These are phyloP conservation scores for Eulithis prunata DNA, from an alignment of 2,888 invertebrate genomes.

Conservation along the genomic window DNA sequence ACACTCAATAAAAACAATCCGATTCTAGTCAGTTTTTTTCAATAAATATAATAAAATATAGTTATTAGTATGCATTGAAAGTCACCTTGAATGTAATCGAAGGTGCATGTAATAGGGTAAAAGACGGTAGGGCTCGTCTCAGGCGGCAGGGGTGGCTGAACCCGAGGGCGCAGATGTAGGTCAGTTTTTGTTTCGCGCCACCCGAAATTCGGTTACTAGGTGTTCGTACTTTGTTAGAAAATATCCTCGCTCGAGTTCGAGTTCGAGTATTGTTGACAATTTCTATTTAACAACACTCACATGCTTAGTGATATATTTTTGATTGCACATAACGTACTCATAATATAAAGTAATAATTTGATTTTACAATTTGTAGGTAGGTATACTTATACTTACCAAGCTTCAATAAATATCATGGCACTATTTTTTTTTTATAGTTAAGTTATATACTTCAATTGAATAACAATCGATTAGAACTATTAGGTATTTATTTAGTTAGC, in stretches of 20 bases:
- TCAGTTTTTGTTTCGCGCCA: constrained; percentile 84
- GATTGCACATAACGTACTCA: too few relatives aligned
- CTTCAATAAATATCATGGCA: too few relatives aligned
- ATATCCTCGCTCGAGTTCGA: constrained; percentile 47
- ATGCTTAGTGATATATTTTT: neutral
- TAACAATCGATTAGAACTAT: too few relatives aligned
- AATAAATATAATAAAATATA: neutral
- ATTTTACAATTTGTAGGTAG: too few relatives aligned
- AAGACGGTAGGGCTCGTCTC: constrained; percentile 72
- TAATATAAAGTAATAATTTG: too few relatives aligned
- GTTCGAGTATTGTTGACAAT: constrained; percentile 42
- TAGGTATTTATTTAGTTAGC: too few relatives aligned
- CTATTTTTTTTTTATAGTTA: too few relatives aligned
- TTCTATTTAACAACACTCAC: neutral
- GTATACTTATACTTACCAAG: too few relatives aligned
- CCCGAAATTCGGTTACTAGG: constrained; percentile 82
- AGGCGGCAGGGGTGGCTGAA: constrained; percentile 79
- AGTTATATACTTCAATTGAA: too few relatives aligned
- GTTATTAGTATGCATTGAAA: constrained; percentile 15
- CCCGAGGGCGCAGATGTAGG: constrained; percentile 81
- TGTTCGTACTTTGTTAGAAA: constrained; percentile 61
- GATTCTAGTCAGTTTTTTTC: neutral
- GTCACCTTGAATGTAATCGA: constrained; percentile 69
- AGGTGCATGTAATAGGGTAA: constrained; percentile 72
- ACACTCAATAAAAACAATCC: too few relatives aligned